Percentiles rank a stretch among this genome's conserved stretches.
phyloP scores from a whole-genome alignment of 2,113 vertebrate species.

The Coturnix japonica region DNA sequence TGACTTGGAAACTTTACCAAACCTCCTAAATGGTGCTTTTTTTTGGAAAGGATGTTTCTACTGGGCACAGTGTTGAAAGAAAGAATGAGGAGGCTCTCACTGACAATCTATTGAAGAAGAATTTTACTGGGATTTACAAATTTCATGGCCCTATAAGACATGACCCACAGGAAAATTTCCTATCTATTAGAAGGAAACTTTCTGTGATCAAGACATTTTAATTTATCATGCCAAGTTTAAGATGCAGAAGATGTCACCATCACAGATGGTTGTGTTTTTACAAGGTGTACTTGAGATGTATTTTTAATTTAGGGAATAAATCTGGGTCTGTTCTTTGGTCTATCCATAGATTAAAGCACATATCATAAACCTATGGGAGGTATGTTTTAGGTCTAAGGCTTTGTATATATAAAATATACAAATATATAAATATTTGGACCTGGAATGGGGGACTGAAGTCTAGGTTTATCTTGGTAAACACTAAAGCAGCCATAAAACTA shows the following conservation, averaged over 20 bases:
- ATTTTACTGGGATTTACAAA: background rate
- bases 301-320: background rate
- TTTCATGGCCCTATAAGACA: background rate
- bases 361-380: background rate
- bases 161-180: background rate
- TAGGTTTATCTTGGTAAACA: background rate
- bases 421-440: background rate
- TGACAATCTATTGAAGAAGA: background rate
- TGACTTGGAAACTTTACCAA: slow-evolving; percentile 29
- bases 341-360: background rate
- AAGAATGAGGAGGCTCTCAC: background rate
- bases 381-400: background rate
- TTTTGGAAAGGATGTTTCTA: slow-evolving; percentile 18
- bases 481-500: background rate
- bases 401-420: background rate
- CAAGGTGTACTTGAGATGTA: background rate
- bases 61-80: background rate
- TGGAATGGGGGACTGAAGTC: background rate
- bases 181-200: background rate
- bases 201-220: background rate
- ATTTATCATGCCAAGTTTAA: background rate
- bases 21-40: slow-evolving; percentile 27
- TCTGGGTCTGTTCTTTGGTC: background rate
- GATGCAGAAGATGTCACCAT: background rate
- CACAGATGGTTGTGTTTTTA: background rate